Base-by-base conservation (phyloP, 2,113 vertebrate genomes). In the Saiga tatarica region DNA sequence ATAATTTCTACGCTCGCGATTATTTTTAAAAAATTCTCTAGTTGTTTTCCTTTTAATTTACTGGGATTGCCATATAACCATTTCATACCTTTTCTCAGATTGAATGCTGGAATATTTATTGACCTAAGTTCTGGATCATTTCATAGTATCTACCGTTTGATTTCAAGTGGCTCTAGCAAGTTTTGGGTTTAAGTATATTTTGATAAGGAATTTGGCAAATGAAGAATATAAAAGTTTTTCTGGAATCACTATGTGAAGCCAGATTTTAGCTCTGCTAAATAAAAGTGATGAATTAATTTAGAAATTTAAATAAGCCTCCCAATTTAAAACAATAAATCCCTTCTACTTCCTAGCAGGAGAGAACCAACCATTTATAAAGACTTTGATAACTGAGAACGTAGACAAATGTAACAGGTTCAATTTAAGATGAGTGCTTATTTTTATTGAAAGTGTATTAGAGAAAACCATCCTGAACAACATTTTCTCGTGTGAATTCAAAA, bases 251-350 rank as follows among this genome's bases (percentile, higher is more conserved):
- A 67, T 5, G 2, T n/a, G 92, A 94, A 94, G 30, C 36, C 55
- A 90, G 6, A 30, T 89, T 91, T 94, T 87, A 93, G 13, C 28
- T 85, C 52, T 95, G 71, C 81, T 88, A 98, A 95, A 81, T 84
- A 96, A 95, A 95, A 93, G 87, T 59, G 59, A 94, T 89, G 36
- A 88, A 92, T 89, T 97, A 83, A 95, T 87, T 97, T 47, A 92
- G 23, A 87, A 95, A 36, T 94, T 85, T 96, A 95, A 97, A 85
- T 81, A 84, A 25, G 9, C 71, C 33, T 62, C 12, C 19, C 8
- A 57, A 50, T 92, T 97, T 93, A 94, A 90, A 94, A 92, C 52
- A 94, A 89, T 62, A 95, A 89, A 88, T 82, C 8, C 4, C 36
- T 96, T 91, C n/a, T 86, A 74, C 23, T 88, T 95, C 60, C 26